A percentile compares a stretch with the other conserved stretches of the same genome.
phyloP scores from a whole-genome alignment of 2,113 vertebrate genomes.

The Eretmochelys imbricata region DNA sequence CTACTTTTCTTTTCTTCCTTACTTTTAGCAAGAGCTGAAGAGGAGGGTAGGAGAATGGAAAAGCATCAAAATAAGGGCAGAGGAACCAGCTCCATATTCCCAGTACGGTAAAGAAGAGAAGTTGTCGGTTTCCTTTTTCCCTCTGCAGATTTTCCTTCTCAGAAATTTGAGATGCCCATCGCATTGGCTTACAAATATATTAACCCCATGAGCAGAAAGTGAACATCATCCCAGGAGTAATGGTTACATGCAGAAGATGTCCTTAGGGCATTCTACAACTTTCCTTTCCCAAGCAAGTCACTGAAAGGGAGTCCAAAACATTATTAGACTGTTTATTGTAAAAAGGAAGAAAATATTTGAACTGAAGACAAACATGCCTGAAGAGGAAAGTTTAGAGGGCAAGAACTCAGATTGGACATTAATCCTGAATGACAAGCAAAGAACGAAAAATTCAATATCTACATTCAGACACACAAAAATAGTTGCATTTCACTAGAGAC shows the following conservation, averaged over 20 bases:
- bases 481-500: not conserved
- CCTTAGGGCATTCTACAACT: not conserved
- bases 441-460: slow-evolving; percentile 11
- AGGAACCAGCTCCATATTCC: not conserved
- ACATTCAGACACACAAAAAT: slow-evolving; percentile 18
- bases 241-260: not conserved
- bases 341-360: not conserved
- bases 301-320: not conserved
- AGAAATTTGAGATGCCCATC: not conserved
- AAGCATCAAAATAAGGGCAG: not conserved
- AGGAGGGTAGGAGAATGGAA: no score
- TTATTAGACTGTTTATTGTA: not conserved
- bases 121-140: not conserved
- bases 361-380: not conserved
- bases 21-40: not conserved
- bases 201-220: not conserved
- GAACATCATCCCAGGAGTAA: not conserved
- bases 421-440: not conserved
- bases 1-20: not conserved
- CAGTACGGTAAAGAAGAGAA: not conserved
- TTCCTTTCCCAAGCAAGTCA: not conserved
- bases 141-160: no score
- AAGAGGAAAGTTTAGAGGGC: not conserved
- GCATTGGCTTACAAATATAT: not conserved
- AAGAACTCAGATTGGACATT: not conserved